Percentiles rank a stretch among this genome's conserved stretches.
Evolutionary conservation across 2,113 vertebrate genomes (phyloP).

Genomic region (Ondatra zibethicus): DNA sequence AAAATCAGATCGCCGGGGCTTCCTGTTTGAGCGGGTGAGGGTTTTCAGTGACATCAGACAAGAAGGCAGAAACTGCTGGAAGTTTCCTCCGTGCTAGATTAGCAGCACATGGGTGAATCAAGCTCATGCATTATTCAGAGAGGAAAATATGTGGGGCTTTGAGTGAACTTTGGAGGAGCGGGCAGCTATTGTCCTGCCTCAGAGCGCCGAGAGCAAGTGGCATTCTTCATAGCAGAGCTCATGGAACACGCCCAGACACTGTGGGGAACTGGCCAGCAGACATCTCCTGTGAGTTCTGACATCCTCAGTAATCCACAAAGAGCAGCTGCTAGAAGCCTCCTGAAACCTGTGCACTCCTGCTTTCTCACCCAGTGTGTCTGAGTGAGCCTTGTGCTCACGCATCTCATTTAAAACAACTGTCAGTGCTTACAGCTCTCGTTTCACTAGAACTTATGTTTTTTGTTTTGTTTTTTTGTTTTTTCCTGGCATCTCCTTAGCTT

Average conservation of each 20-base stretch:
- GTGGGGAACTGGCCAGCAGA: background rate
- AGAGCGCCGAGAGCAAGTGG: constrained; percentile 65
- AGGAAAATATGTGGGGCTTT: constrained; percentile 77
- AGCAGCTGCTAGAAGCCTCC: too few relatives aligned
- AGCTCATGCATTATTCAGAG: constrained; percentile 81
- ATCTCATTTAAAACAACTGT: background rate
- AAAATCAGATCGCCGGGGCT: background rate
- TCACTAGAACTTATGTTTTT: background rate
- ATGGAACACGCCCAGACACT: constrained; percentile 12
- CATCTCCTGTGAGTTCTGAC: constrained; percentile 13
- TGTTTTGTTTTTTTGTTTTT: too few relatives aligned
- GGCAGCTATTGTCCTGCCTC: constrained; percentile 73
- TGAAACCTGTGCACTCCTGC: background rate
- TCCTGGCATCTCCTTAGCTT: background rate
- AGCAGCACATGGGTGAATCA: constrained; percentile 66
- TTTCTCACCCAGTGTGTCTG: background rate
- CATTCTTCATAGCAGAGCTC: constrained; percentile 72
- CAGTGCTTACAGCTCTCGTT: background rate
- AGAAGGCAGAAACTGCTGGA: constrained; percentile 46
- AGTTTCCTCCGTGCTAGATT: constrained; percentile 54
- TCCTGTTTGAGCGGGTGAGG: constrained; percentile 42
- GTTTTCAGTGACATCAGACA: constrained; percentile 58
- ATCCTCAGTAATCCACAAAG: background rate
- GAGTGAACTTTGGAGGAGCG: constrained; percentile 76
- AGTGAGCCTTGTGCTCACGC: background rate